A percentile compares a stretch with the other conserved stretches of the same genome.
Conservation (phyloP, 2,113 vertebrate species). For the Chionomys nivalis region DNA sequence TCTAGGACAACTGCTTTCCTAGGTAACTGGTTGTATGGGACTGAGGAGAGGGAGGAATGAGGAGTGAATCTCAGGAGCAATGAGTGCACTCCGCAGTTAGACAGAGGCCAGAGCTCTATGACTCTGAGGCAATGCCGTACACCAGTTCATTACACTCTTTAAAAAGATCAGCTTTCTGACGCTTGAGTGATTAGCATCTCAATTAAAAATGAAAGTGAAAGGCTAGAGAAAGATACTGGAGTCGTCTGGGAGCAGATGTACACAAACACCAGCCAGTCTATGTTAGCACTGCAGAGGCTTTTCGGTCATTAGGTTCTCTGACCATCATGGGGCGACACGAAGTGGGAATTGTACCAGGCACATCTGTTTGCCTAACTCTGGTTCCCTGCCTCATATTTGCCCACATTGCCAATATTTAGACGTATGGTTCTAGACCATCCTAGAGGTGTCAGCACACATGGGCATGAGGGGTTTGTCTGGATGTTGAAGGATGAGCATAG, state of each 20-base stretch:
- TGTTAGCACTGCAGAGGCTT: background rate
- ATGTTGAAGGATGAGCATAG: background rate
- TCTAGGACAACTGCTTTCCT: background rate
- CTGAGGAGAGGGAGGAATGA: background rate
- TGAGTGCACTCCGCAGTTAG: background rate
- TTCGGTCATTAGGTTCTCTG: background rate
- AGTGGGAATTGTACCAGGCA: background rate
- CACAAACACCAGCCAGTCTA: background rate
- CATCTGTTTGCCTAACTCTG: background rate
- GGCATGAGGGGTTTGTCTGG: background rate
- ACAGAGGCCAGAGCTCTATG: background rate
- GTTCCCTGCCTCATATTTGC: background rate
- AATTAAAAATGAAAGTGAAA: slow-evolving; percentile 17
- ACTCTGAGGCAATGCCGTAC: background rate
- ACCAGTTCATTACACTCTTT: background rate
- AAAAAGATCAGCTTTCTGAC: background rate
- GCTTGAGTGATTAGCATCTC: background rate
- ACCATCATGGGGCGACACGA: background rate
- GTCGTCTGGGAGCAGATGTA: background rate
- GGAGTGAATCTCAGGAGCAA: background rate
- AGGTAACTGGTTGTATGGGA: background rate
- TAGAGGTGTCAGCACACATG: background rate
- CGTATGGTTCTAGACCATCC: background rate
- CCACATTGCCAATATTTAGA: background rate
- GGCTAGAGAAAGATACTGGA: background rate